Conservation (phyloP, 2,113 vertebrate genomes). For the Prionailurus bengalensis region DNA sequence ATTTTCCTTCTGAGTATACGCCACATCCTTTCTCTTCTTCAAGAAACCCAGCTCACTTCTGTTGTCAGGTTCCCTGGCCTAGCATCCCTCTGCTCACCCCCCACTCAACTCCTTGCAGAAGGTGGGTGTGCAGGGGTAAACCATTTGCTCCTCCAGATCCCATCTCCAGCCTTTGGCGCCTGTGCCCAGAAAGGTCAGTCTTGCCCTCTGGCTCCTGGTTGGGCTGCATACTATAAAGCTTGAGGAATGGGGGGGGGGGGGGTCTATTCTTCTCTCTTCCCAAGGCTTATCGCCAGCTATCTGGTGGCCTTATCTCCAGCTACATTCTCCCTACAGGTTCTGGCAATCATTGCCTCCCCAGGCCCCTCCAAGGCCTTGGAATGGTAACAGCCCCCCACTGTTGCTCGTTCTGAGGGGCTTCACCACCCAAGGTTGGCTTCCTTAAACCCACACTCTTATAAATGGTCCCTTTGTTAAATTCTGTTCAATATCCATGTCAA, state of each 20-base stretch:
- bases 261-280: not conserved
- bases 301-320: not conserved
- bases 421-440: not conserved
- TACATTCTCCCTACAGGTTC: not conserved
- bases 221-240: not conserved
- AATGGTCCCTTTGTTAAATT: not conserved
- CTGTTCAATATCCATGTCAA: not conserved
- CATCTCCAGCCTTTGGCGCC: not conserved
- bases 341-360: not conserved
- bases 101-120: not conserved
- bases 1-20: not conserved
- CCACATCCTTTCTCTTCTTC: not conserved
- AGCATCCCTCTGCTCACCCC: not conserved
- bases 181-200: not conserved
- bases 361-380: not conserved
- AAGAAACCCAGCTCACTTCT: not conserved
- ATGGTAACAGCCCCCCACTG: not conserved
- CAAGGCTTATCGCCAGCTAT: not conserved
- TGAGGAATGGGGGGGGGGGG: not conserved
- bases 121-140: fast-evolving
- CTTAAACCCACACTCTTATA: not conserved
- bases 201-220: not conserved
- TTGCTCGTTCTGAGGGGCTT: not conserved
- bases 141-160: not conserved
- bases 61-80: not conserved